Evolutionary conservation across 2,888 invertebrate genomes (phyloP), one percentile per base, ranked within the genome.

Genomic region (Drosophila nr. perissopoda): DNA sequence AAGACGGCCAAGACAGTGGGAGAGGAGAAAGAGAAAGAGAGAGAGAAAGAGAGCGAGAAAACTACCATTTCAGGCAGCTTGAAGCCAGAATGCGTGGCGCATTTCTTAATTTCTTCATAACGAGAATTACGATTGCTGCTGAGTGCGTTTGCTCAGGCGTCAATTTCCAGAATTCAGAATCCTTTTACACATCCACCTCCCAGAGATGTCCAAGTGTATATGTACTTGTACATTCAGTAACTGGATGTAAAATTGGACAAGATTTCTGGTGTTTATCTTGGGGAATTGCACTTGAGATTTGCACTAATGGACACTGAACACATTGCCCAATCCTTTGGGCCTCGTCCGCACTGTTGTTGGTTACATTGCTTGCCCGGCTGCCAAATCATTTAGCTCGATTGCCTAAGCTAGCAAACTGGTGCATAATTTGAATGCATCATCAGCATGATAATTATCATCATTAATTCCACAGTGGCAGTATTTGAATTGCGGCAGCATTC

Each of bases 361-460:
- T 29, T 52, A 27, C 29, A 38, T 56, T 42, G 48, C 25, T 58
- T 76, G 69, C 65, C 57, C 76, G 52, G 36, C 64, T 69, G 69
- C 65, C 75, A 74, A 74, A 64, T 80, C 77, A 80, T 73, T 83
- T 66, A 68, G 81, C 69, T 63, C 67, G 65, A 83, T 74, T 83
- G 74, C 71, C 58, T 59, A 52, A 61, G 73, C 53, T 33, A 34
- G 63, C 65, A 53, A 51, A 74, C 60, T 59, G 53, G 25, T 45
- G 38, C 69, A 67, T 69, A 78, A 69, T 78, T 78, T 57, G 70
- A 69, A 81, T 82, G 76, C 70, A 67, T 72, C 66, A 76, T 67
- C 73, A 70, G 74, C 59, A 58, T 60, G 67, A 65, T 80, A 82
- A 82, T 82, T 82, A 82, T 77, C 78, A 68, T 69, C 57, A 69